phyloP scores from a whole-genome alignment of 2,113 vertebrate genomes.

The Chionomys nivalis region DNA sequence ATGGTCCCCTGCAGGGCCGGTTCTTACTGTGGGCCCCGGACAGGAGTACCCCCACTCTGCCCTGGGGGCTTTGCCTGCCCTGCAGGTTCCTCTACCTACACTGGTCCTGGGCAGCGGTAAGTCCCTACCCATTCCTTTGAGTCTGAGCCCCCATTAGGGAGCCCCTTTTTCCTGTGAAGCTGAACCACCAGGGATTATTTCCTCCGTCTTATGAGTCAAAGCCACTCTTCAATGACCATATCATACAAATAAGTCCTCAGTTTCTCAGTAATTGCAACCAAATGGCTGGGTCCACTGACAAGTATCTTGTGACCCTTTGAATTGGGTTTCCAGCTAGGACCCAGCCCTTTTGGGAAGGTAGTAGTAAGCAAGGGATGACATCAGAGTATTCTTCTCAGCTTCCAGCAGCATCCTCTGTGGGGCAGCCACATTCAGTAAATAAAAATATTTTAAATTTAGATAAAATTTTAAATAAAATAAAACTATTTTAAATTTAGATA shows the following conservation, averaged over 20 bases:
- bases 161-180: not conserved
- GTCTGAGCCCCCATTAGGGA: too few species aligned
- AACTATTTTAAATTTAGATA: too few species aligned
- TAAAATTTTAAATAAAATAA: too few species aligned
- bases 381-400: too few species aligned
- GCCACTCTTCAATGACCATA: not conserved
- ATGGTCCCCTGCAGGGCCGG: conserved; percentile 91
- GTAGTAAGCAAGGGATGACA: not conserved
- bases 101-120: conserved; percentile 89
- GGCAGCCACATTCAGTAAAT: too few species aligned
- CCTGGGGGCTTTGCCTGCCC: conserved; percentile 93
- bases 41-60: conserved; percentile 87
- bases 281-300: not conserved
- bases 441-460: too few species aligned
- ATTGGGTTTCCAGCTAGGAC: not conserved
- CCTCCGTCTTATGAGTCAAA: not conserved
- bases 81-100: conserved; percentile 89
- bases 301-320: not conserved
- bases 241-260: not conserved
- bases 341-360: not conserved
- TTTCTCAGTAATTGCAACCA: not conserved
- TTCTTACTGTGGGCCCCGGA: conserved; percentile 88
- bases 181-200: accelerated
- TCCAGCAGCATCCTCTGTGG: too few species aligned
- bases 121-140: conserved; percentile 49